These are phyloP conservation scores for Morone saxatilis DNA, from an alignment of 2,113 vertebrate species.

Conservation along the genomic window DNA sequence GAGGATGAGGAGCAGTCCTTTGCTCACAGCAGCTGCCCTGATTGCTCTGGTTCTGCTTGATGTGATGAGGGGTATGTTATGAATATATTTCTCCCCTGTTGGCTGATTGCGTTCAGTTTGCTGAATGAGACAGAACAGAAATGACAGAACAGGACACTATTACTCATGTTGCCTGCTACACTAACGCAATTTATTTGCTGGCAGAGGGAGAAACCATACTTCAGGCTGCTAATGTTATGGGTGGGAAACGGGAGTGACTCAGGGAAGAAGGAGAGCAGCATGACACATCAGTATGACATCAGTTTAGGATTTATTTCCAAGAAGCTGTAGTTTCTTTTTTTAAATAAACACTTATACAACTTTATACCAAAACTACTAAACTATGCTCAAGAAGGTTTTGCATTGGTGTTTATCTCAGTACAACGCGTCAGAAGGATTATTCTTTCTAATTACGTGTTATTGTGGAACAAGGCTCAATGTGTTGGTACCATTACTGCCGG, in stretches of 20 bases:
- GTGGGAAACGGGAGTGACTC: slow-evolving; percentile 61
- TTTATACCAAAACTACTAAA: not conserved
- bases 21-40: slow-evolving; percentile 47
- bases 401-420: not conserved
- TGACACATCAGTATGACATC: slow-evolving; percentile 73
- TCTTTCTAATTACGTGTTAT: not conserved
- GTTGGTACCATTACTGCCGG: slow-evolving; percentile 18
- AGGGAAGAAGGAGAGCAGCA: slow-evolving; percentile 49
- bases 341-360: not conserved
- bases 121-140: slow-evolving; percentile 34
- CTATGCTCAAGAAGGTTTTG: not conserved
- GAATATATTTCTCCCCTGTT: slow-evolving; percentile 33
- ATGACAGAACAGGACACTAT: slow-evolving; percentile 38
- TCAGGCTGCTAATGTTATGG: slow-evolving; percentile 49
- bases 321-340: slow-evolving; percentile 7
- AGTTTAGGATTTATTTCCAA: slow-evolving; percentile 40
- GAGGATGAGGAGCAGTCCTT: slow-evolving; percentile 39
- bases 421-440: not conserved
- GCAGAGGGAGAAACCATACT: slow-evolving; percentile 37
- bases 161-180: slow-evolving; percentile 33
- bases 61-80: slow-evolving; percentile 28
- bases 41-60: slow-evolving; percentile 42
- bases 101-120: slow-evolving; percentile 38
- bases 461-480: not conserved
- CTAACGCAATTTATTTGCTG: slow-evolving; percentile 38